Evolutionary conservation across 2,797 vertebrate species (phyloP), one percentile per base, ranked within the genome.

Genomic region (Orientallactaga sibirica): DNA sequence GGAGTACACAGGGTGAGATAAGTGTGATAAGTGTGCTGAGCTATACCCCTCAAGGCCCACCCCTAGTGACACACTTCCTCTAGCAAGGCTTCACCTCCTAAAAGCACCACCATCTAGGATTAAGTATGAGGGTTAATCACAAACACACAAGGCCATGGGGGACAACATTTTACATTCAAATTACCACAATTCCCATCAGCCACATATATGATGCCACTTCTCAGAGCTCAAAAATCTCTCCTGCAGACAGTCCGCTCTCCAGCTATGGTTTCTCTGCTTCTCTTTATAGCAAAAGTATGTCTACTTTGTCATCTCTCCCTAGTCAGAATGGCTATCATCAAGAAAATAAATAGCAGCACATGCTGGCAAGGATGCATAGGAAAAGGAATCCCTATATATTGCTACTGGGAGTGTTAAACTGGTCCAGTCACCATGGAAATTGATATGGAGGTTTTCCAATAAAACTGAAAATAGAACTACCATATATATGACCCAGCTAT

Each of bases 161-260:
- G 55, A 58, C 55, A 58, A 58, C 55, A 58, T 58, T 58, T 58
- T 58, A 58, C 55, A 11, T 16, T 58, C 14, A 58, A 58, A 16
- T 58, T 58, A 58, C 16, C 55, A 58, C 11, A 58, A 12, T 8
- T 74, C 14, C 41, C 66, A 22, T 7, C 73, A 67, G 27, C 43
- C 12, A 48, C 22, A 3, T 27, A 10, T 10, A 4, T 0, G 2
- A 29, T 25, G n/a, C 62, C 24, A 1, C 9, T 61, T 12, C 86
- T 19, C 9, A 27, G 86, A 62, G 24, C 14, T 5, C 2, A 20
- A 19, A 48, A 12, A 3, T 9, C 25, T 55, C 52, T 75, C 78
- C 22, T 67, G 79, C 37, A n/a, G 14, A 37, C 76, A 1, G 6
- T 27, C 43, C 68, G 27, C 48, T 64, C 37, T 64, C 67, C 29